Evolutionary conservation across 2,888 invertebrate species (phyloP), one percentile per base, ranked within the genome.

Genomic region (Mystacides longicornis): DNA sequence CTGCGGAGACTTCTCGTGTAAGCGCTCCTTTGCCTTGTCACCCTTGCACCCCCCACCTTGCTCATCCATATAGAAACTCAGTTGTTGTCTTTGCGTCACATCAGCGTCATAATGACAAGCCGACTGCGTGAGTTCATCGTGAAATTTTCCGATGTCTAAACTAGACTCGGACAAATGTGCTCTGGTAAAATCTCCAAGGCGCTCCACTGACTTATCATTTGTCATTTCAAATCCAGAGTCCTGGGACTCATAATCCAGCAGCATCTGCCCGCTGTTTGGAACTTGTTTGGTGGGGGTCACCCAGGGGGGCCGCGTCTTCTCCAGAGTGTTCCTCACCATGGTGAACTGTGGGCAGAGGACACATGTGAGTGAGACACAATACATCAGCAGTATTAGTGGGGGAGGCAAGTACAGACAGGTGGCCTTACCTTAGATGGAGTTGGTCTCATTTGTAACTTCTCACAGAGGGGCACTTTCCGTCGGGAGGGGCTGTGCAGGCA

Each of bases 161-260:
- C 19, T 46, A 7, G 19, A 5, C n/a, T 43, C 43, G 18, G 16
- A 9, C 4, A 43, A n/a, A 9, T 11, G 43, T n/a, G 16, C 43
- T 9, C 43, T 5, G 11, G 27, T 27, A 11, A 27, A 9, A 43
- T 43, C 43, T 14, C 9, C 31, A 9, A 31, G 31, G 7, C 31
- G 43, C 43, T 16, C n/a, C 18, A 21, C 23, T 23, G 20, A 19
- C 5, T 7, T 45, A 4, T 3, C 23, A 23, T 18, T 11, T 9
- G 21, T 16, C 14, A 23, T 31, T 9, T 51, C 61, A 31, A 57
- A 59, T 43, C 61, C 61, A 3, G 61, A 61, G 37, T 61, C 61
- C 11, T 52, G 46, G 18, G 60, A 60, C 3, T 53, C 46, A 14
- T 51, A 54, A 49, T 60, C 60, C 9, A 56, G 42, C 14, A 55